phyloP scores from a whole-genome alignment of 2,888 invertebrate genomes.

The Agrotis puta region DNA sequence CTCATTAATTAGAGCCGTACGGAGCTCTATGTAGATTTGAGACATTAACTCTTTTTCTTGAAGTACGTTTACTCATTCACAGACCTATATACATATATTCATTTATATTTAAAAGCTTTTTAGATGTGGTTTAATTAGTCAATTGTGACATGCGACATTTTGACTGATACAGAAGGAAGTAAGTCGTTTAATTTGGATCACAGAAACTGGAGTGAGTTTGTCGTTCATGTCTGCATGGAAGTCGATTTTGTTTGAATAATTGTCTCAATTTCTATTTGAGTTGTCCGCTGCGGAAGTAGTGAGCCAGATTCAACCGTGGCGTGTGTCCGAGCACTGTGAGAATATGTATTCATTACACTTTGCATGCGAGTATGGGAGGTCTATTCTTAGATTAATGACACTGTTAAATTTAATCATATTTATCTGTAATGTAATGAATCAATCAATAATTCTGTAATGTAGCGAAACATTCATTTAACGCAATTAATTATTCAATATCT shows the following conservation, averaged over 20 bases:
- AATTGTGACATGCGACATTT: constrained; percentile 45
- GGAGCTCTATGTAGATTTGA: constrained; percentile 46
- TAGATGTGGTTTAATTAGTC: constrained; percentile 55
- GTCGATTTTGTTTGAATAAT: constrained; percentile 66
- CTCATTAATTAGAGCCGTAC: constrained; percentile 40
- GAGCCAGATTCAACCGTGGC: constrained; percentile 71
- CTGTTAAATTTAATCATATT: constrained; percentile 70
- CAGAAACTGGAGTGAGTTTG: constrained; percentile 67
- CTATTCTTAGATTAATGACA: constrained; percentile 71
- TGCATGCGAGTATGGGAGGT: constrained; percentile 77
- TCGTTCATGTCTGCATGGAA: constrained; percentile 59
- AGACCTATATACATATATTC: constrained; percentile 54
- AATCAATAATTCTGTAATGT: constrained; percentile 66
- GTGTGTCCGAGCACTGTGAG: constrained; percentile 72
- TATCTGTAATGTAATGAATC: constrained; percentile 71
- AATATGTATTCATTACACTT: constrained; percentile 75
- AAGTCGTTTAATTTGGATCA: constrained; percentile 69
- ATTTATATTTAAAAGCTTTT: constrained; percentile 49
- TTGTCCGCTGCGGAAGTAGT: constrained; percentile 73
- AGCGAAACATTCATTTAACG: constrained; percentile 66
- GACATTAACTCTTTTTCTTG: constrained; percentile 47
- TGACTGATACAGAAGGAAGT: constrained; percentile 61
- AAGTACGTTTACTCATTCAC: constrained; percentile 40
- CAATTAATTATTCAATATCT: constrained; percentile 61
- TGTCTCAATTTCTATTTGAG: constrained; percentile 66